Evolutionary conservation across 64 coral and sea anemone species (phyloP).

Genomic region (Actinia equina): DNA sequence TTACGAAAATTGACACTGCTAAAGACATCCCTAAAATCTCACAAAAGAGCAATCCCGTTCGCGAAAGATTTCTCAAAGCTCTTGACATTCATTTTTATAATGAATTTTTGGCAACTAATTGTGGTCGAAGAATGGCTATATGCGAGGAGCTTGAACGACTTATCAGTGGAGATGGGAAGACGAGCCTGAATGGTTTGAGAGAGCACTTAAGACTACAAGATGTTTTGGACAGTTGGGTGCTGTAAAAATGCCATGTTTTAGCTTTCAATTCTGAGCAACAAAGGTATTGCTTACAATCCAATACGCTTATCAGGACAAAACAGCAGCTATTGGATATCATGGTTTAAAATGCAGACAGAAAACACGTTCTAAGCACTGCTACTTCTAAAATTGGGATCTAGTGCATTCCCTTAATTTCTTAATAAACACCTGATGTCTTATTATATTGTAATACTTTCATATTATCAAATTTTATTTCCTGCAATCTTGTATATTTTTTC

Average conservation of each 20-base stretch:
- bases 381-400: no score
- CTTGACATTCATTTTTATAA: conserved; percentile 47
- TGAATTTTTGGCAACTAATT: conserved; percentile 1
- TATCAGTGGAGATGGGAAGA: conserved; percentile 21
- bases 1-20: neutral
- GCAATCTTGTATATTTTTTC: no score
- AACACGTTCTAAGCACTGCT: no score
- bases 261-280: neutral
- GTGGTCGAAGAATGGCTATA: conserved; percentile 50
- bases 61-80: conserved; percentile 27
- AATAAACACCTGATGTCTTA: no score
- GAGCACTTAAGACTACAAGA: conserved; percentile 48
- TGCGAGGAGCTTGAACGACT: conserved; percentile 41
- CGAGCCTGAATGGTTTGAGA: conserved; percentile 7
- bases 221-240: conserved; percentile 38
- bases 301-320: no score
- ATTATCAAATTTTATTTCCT: no score
- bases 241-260: neutral
- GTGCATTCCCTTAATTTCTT: no score
- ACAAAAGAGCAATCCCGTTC: neutral
- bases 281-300: no score
- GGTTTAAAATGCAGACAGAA: no score
- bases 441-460: no score
- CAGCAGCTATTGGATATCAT: no score
- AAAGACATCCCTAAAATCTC: neutral